Evolutionary conservation across 2,888 invertebrate genomes (phyloP).

Genomic region (Thymelicus lineola): DNA sequence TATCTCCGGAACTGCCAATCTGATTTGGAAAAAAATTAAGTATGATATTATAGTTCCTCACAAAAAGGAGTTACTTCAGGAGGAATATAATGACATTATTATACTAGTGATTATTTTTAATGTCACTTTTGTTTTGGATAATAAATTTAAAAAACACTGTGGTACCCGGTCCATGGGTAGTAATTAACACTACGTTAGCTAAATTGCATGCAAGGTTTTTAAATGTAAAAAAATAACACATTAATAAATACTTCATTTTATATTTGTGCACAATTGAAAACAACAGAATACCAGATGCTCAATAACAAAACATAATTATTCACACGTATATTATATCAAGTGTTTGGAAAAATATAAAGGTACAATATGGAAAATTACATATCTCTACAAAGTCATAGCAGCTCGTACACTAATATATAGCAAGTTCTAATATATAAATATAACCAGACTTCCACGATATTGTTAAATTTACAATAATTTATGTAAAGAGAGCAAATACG

Average conservation of each 20-base stretch:
- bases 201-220: background rate
- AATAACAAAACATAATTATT: conserved; percentile 37
- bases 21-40: too few species aligned
- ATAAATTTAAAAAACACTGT: too few species aligned
- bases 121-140: too few species aligned
- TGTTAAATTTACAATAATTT: conserved; percentile 38
- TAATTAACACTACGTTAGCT: too few species aligned
- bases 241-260: conserved; percentile 22
- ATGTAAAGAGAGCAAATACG: conserved; percentile 71
- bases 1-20: too few species aligned
- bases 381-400: conserved; percentile 44
- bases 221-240: conserved; percentile 9
- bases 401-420: conserved; percentile 35
- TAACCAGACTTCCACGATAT: conserved; percentile 35
- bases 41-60: too few species aligned
- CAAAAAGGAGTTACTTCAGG: too few species aligned
- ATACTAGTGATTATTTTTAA: too few species aligned
- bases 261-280: conserved; percentile 35
- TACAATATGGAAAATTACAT: conserved; percentile 43
- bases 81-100: too few species aligned
- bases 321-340: conserved; percentile 48
- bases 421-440: conserved; percentile 35
- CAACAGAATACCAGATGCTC: conserved; percentile 28
- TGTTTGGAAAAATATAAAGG: conserved; percentile 46
- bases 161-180: too few species aligned